Percentiles rank a stretch among this genome's conserved stretches.
Conservation (phyloP, 2,888 invertebrate species). For the Calameuta pallipes region DNA sequence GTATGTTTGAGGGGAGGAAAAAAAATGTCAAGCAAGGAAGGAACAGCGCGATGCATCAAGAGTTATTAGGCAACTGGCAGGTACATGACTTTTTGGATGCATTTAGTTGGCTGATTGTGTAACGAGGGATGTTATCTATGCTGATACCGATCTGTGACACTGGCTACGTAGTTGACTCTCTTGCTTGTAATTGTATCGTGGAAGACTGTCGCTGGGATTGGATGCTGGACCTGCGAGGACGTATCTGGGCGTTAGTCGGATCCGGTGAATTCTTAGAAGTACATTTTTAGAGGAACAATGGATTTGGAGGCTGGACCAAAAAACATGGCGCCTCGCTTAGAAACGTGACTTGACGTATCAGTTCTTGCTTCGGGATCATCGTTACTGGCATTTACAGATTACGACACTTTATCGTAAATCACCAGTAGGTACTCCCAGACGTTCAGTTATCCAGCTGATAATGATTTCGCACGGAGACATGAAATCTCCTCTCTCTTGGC, state of each 20-base stretch:
- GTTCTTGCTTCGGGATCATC: neutral
- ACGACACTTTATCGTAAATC: neutral
- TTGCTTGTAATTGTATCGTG: neutral
- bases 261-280: neutral
- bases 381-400: neutral
- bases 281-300: neutral
- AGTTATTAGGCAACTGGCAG: conserved; percentile 4
- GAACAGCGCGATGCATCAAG: neutral
- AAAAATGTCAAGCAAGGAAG: neutral
- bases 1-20: neutral
- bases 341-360: neutral
- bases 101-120: neutral
- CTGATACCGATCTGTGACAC: neutral
- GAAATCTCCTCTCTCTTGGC: too few relatives aligned
- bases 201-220: neutral
- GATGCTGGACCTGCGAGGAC: neutral
- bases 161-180: neutral
- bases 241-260: neutral
- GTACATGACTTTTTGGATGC: neutral
- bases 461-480: neutral
- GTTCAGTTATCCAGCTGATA: neutral
- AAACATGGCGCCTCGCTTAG: neutral
- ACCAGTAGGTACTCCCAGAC: neutral
- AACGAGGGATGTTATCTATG: neutral
- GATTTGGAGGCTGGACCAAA: neutral